These are phyloP conservation scores for Cepaea hortensis DNA, from an alignment of 2,888 invertebrate genomes.

Conservation along the genomic window DNA sequence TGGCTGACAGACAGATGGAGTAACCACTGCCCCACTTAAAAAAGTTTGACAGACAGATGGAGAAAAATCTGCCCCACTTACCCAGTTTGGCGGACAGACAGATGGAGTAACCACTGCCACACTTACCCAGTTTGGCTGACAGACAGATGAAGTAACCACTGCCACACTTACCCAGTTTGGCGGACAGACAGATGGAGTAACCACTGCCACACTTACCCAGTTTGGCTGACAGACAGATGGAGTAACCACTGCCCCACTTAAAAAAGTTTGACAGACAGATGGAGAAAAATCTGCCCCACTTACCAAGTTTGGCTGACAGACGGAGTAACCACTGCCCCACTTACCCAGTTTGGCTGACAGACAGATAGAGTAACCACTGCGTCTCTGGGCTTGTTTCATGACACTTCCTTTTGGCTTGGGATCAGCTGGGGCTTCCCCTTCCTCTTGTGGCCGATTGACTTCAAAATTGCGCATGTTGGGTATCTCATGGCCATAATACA, in stretches of 20 bases:
- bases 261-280: not conserved
- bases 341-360: constrained; percentile 85
- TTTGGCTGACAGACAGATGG: not conserved
- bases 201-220: not conserved
- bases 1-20: no score
- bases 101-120: no score
- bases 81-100: no score
- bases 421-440: constrained; percentile 62
- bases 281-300: not conserved
- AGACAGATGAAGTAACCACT: not conserved
- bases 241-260: not conserved
- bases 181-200: not conserved
- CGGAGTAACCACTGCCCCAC: constrained; percentile 23
- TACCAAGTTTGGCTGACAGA: not conserved
- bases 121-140: not conserved
- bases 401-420: constrained; percentile 63
- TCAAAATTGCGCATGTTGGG: constrained; percentile 80
- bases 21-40: no score
- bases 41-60: no score
- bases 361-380: constrained; percentile 92
- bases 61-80: no score
- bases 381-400: constrained; percentile 89
- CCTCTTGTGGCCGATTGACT: constrained; percentile 70
- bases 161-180: not conserved
- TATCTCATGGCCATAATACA: constrained; percentile 88